A percentile compares a stretch with the other conserved stretches of the same genome.
phyloP scores from a whole-genome alignment of 1,140 invertebrate genomes.

The Vollenhovia emeryi region DNA sequence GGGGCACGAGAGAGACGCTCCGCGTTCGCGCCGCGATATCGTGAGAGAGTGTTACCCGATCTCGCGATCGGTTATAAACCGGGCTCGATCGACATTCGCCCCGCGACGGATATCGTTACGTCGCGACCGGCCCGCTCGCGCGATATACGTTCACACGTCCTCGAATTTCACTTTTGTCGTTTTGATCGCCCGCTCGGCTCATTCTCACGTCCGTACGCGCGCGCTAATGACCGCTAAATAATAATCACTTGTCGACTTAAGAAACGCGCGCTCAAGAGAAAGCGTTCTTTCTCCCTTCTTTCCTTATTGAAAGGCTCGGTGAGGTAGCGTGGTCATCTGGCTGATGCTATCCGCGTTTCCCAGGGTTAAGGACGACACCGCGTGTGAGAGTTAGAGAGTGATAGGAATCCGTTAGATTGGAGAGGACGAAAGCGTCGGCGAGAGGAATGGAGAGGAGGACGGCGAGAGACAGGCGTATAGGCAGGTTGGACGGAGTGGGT shows the following conservation, averaged over 20 bases:
- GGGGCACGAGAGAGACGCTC: background rate
- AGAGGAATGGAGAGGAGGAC: background rate
- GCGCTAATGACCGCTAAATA: background rate
- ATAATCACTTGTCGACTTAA: background rate
- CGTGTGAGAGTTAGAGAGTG: conserved; percentile 50
- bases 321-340: conserved; percentile 2
- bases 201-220: background rate
- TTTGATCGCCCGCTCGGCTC: background rate
- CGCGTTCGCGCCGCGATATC: background rate
- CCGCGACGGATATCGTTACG: background rate
- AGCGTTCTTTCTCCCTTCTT: background rate
- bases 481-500: conserved; percentile 34
- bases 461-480: background rate
- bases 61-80: background rate
- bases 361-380: background rate
- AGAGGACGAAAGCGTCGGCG: conserved; percentile 12
- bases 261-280: background rate
- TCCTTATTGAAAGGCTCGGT: background rate
- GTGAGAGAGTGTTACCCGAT: conserved; percentile 2
- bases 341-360: conserved; percentile 15
- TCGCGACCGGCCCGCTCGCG: background rate
- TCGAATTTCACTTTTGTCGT: background rate
- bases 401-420: conserved; percentile 43
- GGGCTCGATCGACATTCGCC: background rate
- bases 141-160: background rate